phyloP scores from a whole-genome alignment of 2,113 vertebrate genomes.

The Lycocorax pyrrhopterus region DNA sequence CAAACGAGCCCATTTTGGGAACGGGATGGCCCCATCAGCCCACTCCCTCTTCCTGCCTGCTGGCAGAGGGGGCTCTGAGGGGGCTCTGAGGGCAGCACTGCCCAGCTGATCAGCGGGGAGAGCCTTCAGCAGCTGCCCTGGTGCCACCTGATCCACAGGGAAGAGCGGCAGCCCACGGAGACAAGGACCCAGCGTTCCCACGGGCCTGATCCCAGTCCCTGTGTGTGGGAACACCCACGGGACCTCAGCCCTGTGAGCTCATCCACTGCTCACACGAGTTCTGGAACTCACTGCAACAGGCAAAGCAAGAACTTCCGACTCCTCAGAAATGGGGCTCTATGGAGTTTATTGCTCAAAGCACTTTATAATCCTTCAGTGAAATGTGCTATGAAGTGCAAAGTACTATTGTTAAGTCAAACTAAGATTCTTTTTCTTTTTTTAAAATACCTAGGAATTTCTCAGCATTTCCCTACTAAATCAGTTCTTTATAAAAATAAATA shows the following conservation, averaged over 20 bases:
- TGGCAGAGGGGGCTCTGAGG: not conserved
- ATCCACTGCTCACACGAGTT: not conserved
- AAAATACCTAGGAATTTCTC: not conserved
- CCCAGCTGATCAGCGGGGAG: not conserved
- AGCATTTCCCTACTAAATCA: not conserved
- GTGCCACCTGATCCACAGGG: not conserved
- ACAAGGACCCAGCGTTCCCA: not conserved
- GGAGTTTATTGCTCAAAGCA: conserved; percentile 34
- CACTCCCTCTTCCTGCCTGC: not conserved
- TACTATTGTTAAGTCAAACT: not conserved
- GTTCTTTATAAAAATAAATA: conserved; percentile 51
- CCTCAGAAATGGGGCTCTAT: not conserved
- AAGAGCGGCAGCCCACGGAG: accelerated
- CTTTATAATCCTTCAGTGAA: not conserved
- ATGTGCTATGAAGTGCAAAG: not conserved
- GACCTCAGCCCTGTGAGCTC: not conserved
- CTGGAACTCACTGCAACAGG: not conserved
- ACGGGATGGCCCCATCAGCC: accelerated
- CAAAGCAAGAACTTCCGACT: not conserved
- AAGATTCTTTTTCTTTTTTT: not conserved
- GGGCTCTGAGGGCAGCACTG: not conserved
- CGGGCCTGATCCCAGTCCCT: accelerated
- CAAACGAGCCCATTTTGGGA: accelerated
- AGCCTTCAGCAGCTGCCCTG: not conserved
- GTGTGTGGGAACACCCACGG: accelerated